Evolutionary conservation across 2,888 invertebrate species (phyloP).

Genomic region (Oscheius sp.): DNA sequence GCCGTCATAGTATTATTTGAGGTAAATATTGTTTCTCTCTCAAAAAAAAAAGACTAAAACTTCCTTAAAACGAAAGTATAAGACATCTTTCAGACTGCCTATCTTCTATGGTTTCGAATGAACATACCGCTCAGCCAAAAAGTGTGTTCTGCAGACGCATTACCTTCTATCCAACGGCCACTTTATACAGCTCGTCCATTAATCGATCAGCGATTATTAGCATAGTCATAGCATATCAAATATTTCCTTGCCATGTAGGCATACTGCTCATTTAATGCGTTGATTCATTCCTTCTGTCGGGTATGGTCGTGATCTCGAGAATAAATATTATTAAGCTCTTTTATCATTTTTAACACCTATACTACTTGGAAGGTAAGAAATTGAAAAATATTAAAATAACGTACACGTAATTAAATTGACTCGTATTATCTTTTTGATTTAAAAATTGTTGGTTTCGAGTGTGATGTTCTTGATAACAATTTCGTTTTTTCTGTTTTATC

Average conservation of each 20-base stretch:
- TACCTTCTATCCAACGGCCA: constrained; percentile 9
- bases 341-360: background rate
- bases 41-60: background rate
- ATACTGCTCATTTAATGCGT: constrained; percentile 19
- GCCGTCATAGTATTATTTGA: background rate
- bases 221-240: constrained; percentile 8
- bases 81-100: constrained; percentile 15
- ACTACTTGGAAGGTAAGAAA: background rate
- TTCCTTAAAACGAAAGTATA: background rate
- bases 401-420: background rate
- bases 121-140: constrained; percentile 10
- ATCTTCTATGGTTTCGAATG: constrained; percentile 19
- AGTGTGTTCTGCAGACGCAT: constrained; percentile 11
- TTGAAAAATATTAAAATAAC: background rate
- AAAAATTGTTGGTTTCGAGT: background rate
- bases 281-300: constrained; percentile 20
- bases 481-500: too few relatives aligned
- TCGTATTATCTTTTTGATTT: background rate
- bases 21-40: constrained; percentile 4
- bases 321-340: constrained; percentile 8
- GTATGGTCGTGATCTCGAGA: constrained; percentile 24
- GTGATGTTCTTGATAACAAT: background rate
- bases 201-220: constrained; percentile 23
- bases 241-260: background rate
- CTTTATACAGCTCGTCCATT: constrained; percentile 26